Conservation (phyloP, 1,140 invertebrate genomes). For the Lasioglossum albipes region DNA sequence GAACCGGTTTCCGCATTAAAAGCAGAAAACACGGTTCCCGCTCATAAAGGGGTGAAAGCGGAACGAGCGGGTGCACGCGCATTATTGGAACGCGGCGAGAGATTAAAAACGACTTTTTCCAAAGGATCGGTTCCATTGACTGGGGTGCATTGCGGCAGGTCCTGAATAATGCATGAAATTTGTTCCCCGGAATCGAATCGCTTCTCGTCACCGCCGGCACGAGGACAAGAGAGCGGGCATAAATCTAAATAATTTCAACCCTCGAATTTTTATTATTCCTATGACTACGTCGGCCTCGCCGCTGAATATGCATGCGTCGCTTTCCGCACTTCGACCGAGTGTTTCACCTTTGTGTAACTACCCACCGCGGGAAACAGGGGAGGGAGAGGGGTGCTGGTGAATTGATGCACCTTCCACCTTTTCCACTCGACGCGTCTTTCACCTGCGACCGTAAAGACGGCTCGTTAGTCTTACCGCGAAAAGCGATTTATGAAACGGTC, state of each 20-base stretch:
- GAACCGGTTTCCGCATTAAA: constrained; percentile 13
- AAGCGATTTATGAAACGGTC: too few species aligned
- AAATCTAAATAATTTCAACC: constrained; percentile 79
- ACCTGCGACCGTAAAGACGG: neutral
- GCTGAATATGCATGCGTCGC: constrained; percentile 73
- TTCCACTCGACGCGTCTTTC: neutral
- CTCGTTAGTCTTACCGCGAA: too few species aligned
- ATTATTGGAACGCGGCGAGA: constrained; percentile 66
- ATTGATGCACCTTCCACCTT: constrained; percentile 32
- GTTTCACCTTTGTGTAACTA: constrained; percentile 61
- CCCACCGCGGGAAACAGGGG: constrained; percentile 6
- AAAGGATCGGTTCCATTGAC: constrained; percentile 73
- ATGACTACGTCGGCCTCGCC: constrained; percentile 57
- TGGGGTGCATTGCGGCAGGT: constrained; percentile 66
- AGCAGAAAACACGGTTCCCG: constrained; percentile 36
- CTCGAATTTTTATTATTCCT: constrained; percentile 75
- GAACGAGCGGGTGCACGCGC: constrained; percentile 29
- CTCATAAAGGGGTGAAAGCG: constrained; percentile 40
- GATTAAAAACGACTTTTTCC: constrained; percentile 73
- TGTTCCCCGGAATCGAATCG: constrained; percentile 76
- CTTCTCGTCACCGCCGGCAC: constrained; percentile 71
- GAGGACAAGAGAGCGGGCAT: constrained; percentile 76
- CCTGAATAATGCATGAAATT: constrained; percentile 80
- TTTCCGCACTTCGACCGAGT: constrained; percentile 59
- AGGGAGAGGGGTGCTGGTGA: neutral